Base-by-base conservation (phyloP, 2,888 invertebrate species). In the Conus canariensis region DNA sequence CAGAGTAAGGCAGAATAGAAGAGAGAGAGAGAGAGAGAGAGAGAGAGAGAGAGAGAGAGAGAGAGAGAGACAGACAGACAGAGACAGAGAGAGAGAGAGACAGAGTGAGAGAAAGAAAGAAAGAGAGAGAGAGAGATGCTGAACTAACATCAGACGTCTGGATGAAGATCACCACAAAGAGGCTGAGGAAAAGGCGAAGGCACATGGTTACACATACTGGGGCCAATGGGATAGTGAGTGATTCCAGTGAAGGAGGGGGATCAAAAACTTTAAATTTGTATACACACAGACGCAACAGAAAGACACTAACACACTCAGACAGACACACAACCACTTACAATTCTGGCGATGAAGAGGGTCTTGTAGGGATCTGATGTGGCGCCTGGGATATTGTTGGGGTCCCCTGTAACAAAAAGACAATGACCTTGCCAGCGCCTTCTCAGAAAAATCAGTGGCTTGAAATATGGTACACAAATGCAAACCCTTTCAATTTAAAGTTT, bases 281-380 rank as follows among this genome's bases (percentile, higher is more conserved):
- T 45, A 45, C 45, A 45, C 45, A 45, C 45, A 45, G 45, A 45
- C 45, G 45, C 45, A 45, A 67, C 70, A 87, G 64, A 87, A 56
- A 74, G 64, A 74, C n/a, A 87, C 70, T 56, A 9, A 70, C 70
- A 87, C 56, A 45, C 58, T 25, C n/a, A 67, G 25, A 56, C 56
- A 67, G 1, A 45, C 19, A 67, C 67, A 45, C 30, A 19, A 19
- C 7, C 25, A 64, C 64, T 97, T 97, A 99, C 99, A 96, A 99
- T 98, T 96, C 99, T 97, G 30, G 99, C 99, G 92, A 99, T 98
- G 97, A 99, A 99, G 12, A 99, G 97, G 0, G 99, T 99, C 96
- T 99, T 99, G 97, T 99, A 99, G 0, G 99, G 99, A 97, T 99
- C 99, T 14, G 97, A 97, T 0, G 99, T 99, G 0, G 98, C 98